These are phyloP conservation scores for Drosophila equinoxialis DNA, from an alignment of 1,140 invertebrate genomes.

Conservation along the genomic window DNA sequence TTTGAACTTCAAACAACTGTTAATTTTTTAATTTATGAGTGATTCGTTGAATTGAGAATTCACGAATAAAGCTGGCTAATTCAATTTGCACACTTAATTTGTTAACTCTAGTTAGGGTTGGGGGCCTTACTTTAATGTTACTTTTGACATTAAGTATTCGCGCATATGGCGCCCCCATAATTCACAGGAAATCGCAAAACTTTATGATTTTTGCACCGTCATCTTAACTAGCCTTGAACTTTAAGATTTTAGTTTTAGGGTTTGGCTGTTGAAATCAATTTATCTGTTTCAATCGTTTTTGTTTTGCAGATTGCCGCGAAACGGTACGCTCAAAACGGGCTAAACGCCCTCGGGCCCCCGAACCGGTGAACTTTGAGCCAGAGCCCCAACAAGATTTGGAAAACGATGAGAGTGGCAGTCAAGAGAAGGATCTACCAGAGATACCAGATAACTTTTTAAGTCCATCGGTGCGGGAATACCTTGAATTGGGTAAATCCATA, in stretches of 20 bases:
- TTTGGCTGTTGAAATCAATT: slow-evolving; percentile 38
- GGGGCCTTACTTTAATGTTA: slow-evolving; percentile 60
- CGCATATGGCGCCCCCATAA: slow-evolving; percentile 8
- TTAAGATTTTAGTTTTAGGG: slow-evolving; percentile 42
- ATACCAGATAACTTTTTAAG: slow-evolving; percentile 91
- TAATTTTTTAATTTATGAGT: too few species aligned
- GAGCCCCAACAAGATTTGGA: slow-evolving; percentile 88
- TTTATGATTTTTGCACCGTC: not conserved
- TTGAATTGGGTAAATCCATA: slow-evolving; percentile 93
- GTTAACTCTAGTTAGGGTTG: not conserved
- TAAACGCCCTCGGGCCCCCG: slow-evolving; percentile 87
- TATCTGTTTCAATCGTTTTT: slow-evolving; percentile 43
- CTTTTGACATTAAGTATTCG: slow-evolving; percentile 29
- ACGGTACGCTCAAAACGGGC: slow-evolving; percentile 82
- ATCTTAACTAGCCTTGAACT: slow-evolving; percentile 60
- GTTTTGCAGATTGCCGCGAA: slow-evolving; percentile 84
- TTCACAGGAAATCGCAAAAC: slow-evolving; percentile 6
- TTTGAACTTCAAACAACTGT: too few species aligned
- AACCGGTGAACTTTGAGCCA: slow-evolving; percentile 85
- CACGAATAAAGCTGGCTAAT: not conserved
- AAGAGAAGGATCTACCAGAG: slow-evolving; percentile 84
- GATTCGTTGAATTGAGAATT: slow-evolving; percentile 25
- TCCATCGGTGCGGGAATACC: slow-evolving; percentile 91
- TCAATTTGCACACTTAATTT: not conserved
- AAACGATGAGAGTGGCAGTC: slow-evolving; percentile 86